Percentiles rank a stretch among this genome's conserved stretches.
Evolutionary conservation across 2,113 vertebrate species (phyloP).

Genomic region (Neodon shergylaensis): DNA sequence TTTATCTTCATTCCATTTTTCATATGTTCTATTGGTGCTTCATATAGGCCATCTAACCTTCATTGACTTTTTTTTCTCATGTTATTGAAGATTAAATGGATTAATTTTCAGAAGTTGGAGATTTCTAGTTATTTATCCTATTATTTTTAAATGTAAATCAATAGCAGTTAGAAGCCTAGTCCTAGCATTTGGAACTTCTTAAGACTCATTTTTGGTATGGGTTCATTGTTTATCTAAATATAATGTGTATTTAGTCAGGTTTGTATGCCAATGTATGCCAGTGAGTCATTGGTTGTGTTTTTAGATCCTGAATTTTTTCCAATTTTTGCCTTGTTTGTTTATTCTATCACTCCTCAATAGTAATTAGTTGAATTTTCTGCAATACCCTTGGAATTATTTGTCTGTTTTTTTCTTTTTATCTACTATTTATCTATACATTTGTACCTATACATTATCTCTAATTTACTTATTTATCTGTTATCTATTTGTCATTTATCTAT

Average conservation of each 20-base stretch:
- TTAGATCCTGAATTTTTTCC: background rate
- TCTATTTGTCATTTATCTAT: background rate
- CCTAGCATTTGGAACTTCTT: background rate
- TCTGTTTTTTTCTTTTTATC: background rate
- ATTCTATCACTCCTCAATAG: background rate
- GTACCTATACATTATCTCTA: background rate
- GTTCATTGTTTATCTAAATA: background rate
- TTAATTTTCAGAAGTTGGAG: slow-evolving; percentile 4
- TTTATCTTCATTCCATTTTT: background rate
- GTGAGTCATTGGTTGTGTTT: background rate
- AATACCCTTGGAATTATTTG: background rate
- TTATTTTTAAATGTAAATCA: slow-evolving; percentile 21
- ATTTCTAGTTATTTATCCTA: background rate
- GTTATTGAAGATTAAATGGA: background rate
- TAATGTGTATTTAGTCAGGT: background rate
- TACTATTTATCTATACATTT: background rate
- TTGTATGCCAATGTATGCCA: background rate
- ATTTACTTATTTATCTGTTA: background rate
- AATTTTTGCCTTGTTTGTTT: background rate
- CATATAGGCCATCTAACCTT: background rate
- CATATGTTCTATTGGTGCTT: background rate
- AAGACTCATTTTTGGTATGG: background rate
- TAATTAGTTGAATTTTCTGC: background rate
- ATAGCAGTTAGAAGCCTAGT: background rate
- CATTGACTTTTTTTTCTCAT: background rate